phyloP scores from a whole-genome alignment of 2,888 invertebrate genomes.

The Oegoconia quadripuncta region DNA sequence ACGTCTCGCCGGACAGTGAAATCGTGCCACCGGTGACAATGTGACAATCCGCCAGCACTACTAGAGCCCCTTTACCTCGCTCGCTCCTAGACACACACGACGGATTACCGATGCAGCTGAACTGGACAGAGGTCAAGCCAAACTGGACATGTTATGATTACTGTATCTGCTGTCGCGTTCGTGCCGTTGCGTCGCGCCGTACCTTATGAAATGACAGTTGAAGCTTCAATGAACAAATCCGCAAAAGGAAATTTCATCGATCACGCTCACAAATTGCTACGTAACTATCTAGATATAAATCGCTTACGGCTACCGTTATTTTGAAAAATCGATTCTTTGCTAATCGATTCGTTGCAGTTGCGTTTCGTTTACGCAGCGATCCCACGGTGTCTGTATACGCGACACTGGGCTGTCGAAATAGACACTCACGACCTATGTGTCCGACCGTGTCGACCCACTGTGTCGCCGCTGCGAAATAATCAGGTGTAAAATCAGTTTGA shows the following conservation, averaged over 20 bases:
- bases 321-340: conserved; percentile 69
- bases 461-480: conserved; percentile 49
- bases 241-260: conserved; percentile 73
- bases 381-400: conserved; percentile 57
- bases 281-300: conserved; percentile 74
- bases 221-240: conserved; percentile 72
- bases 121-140: conserved; percentile 36
- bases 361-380: conserved; percentile 66
- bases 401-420: conserved; percentile 24
- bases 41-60: conserved; percentile 55
- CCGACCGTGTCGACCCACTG: conserved; percentile 43
- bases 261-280: conserved; percentile 73
- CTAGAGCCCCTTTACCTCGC: conserved; percentile 38
- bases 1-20: conserved; percentile 74
- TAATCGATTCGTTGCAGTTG: conserved; percentile 72
- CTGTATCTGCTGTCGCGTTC: conserved; percentile 46
- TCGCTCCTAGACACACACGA: conserved; percentile 19
- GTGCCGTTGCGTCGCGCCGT: conserved; percentile 49
- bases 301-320: conserved; percentile 71
- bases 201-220: conserved; percentile 75
- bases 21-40: conserved; percentile 76
- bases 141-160: conserved; percentile 43
- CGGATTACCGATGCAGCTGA: conserved; percentile 9
- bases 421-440: conserved; percentile 36
- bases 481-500: conserved; percentile 56